Base-by-base conservation (phyloP, 2,888 invertebrate genomes). In the Campoplex nolae region DNA sequence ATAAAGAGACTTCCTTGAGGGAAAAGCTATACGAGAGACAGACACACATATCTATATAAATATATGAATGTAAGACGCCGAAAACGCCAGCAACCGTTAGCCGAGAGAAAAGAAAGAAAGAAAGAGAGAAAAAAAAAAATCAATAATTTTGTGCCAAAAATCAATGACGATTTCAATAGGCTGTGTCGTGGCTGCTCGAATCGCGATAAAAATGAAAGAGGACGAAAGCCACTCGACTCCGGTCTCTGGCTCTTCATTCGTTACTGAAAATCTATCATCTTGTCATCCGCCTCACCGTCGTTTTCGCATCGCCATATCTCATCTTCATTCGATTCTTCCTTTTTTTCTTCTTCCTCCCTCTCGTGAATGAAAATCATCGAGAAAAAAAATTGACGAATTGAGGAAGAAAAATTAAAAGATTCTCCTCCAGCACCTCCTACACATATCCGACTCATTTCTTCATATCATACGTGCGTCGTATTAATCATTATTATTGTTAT, bases 141-240 rank as follows among this genome's bases (percentile, higher is more conserved):
- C 35, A 51, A 86, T 87, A 87, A 87, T 73, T 74, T 82, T 87
- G 87, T 87, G 87, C 87, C 87, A 87, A 82, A 75, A 70, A 75
- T 68, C 65, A 67, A 58, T 76, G 0, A 58, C 28, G 54, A 73
- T 74, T 23, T 81, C 62, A 62, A 81, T 11, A 45, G 81, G 81
- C 67, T 67, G 81, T 81, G 42, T 75, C 82, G 74, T 75, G 56
- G 51, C 68, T 75, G 45, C 23, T 23, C 23, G 67, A 48, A 56
- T 23, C 23, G 28, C 28, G 28, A 75, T 28, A 18, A 42, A 48
- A 71, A 62, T 42, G 2, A 77, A 81, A 51, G 38, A 51, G 38
- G 71, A 80, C 77, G 76, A 65, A 83, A 76, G 67, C 32, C 67
- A 54, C 45, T 38, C 18, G 42, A 38, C 71, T 73, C 58, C 71